Evolutionary conservation across 2,888 invertebrate genomes (phyloP), one percentile per base, ranked within the genome.

Genomic region (Dryococelus australis): DNA sequence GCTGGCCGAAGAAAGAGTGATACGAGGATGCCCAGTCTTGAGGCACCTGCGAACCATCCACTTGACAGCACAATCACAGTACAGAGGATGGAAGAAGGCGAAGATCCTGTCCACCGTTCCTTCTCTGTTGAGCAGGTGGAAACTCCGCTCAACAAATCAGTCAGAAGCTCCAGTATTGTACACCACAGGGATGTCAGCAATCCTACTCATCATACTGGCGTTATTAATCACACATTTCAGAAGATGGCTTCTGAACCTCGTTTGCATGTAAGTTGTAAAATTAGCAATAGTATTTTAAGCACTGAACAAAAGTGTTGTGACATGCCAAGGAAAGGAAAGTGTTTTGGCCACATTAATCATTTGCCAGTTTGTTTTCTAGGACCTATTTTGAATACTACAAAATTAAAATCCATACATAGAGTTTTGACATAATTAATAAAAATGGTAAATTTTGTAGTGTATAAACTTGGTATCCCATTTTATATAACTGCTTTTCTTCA

Each of bases 221-320:
- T n/a, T 8, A 65, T 65, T 9, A 65, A 65, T n/a, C 65, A 65
- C n/a, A 65, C 65, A 10, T 85, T 85, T n/a, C 85, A 87, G 85
- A 87, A 85, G 78, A 81, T 85, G n/a, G n/a, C 85, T 20, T 85
- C 87, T 24, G 87, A 87, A 47, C 53, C 86, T 24, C 81, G 81
- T 16, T 43, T 86, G 51, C 79, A 86, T 47, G 86, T 86, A 43
- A 26, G 86, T 35, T 24, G 10, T 20, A 47, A 26, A 26, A 47
- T 27, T 84, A 35, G 28, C 24, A 35, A 3, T 84, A 10, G 3
- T 84, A 13, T 35, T 81, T 0, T 81, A 16, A 0, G 10, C 27
- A 16, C 16, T 13, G 13, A 35, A 16, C 35, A 35, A 16, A n/a
- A 35, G 10, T 3, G 35, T 4, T 35, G 35, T 4, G 1, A 4